phyloP scores from a whole-genome alignment of 2,113 vertebrate species.

The Psephotus haematonotus region DNA sequence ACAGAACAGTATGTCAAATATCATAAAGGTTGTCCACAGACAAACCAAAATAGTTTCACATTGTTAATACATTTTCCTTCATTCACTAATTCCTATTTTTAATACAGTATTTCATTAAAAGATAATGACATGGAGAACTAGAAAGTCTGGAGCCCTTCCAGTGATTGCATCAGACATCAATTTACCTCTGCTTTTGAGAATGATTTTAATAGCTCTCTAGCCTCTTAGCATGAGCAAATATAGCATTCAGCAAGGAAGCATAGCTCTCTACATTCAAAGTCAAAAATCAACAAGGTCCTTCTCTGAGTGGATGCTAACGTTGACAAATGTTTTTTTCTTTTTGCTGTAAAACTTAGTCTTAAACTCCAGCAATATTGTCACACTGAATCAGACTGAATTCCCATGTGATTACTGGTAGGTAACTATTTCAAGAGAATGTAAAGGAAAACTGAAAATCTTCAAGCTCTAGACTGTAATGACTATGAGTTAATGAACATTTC shows the following conservation, averaged over 20 bases:
- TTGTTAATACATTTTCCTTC: background rate
- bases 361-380: background rate
- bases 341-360: background rate
- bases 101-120: slow-evolving; percentile 1
- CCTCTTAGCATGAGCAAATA: background rate
- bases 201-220: background rate
- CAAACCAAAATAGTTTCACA: background rate
- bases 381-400: background rate
- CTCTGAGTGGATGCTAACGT: background rate
- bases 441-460: background rate
- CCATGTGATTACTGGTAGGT: background rate
- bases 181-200: background rate
- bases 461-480: background rate
- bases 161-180: slow-evolving; percentile 10
- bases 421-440: background rate
- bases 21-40: background rate
- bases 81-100: slow-evolving; percentile 23
- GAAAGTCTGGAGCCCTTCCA: background rate
- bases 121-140: slow-evolving; percentile 15
- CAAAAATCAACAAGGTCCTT: background rate
- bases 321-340: background rate
- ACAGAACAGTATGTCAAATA: slow-evolving; percentile 17
- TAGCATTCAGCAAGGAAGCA: background rate
- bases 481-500: background rate
- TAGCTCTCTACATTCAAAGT: background rate